Percentiles rank a stretch among this genome's conserved stretches.
Conservation (phyloP, 1,140 invertebrate genomes). For the Ceratina australensis region DNA sequence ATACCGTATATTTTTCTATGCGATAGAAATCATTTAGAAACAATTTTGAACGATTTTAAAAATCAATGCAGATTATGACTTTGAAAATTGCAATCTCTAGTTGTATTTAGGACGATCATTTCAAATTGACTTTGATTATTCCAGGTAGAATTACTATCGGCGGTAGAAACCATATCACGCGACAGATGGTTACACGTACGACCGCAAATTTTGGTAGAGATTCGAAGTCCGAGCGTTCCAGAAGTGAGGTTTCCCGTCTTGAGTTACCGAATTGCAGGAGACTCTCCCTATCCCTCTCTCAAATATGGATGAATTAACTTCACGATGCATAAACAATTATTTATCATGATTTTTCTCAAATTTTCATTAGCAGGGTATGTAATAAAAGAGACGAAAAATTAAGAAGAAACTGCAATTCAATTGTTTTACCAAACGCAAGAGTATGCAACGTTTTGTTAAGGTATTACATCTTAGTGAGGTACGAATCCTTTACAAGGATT, state of each 20-base stretch:
- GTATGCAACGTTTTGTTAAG: slow-evolving; percentile 1
- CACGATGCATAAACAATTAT: too few relatives aligned
- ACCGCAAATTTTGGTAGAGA: slow-evolving; percentile 59
- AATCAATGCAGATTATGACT: too few relatives aligned
- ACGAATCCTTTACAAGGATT: slow-evolving; percentile 17
- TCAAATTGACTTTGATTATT: too few relatives aligned
- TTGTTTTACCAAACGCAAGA: neutral
- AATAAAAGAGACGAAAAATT: too few relatives aligned
- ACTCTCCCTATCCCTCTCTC: too few relatives aligned
- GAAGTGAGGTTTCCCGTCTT: slow-evolving; percentile 58
- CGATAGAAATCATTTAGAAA: too few relatives aligned
- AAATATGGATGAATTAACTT: neutral
- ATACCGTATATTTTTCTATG: neutral
- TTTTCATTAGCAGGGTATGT: too few relatives aligned
- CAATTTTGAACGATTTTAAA: too few relatives aligned
- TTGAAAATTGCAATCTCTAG: too few relatives aligned
- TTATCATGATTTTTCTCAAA: too few relatives aligned
- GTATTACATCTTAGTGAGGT: slow-evolving; percentile 13
- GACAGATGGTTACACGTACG: slow-evolving; percentile 46
- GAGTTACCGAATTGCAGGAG: slow-evolving; percentile 54
- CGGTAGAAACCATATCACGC: slow-evolving; percentile 4
- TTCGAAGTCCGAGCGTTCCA: slow-evolving; percentile 45
- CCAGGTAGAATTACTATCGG: slow-evolving; percentile 29
- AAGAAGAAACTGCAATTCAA: neutral
- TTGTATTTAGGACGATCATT: too few relatives aligned